phyloP scores from a whole-genome alignment of 1,140 invertebrate genomes.

The Papilio polyxenes region DNA sequence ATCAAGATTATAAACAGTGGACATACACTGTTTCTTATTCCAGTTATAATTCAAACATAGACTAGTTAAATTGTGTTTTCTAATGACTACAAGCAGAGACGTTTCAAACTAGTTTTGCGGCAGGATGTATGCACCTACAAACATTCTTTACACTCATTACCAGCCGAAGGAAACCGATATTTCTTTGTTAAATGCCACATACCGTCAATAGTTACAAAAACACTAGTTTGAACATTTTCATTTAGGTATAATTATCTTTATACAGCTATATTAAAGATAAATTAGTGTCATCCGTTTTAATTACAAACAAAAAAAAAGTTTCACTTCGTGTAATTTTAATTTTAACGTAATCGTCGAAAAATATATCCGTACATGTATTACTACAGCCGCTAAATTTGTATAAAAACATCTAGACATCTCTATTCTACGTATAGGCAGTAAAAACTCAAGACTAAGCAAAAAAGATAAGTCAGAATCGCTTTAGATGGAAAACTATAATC shows the following conservation, averaged over 20 bases:
- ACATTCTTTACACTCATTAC: background rate
- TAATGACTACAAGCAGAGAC: background rate
- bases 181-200: conserved; percentile 7
- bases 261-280: background rate
- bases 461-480: no score
- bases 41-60: no score
- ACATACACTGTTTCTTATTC: no score
- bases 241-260: background rate
- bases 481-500: no score
- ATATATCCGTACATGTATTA: no score
- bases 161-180: background rate
- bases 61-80: background rate
- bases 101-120: background rate
- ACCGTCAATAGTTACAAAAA: conserved; percentile 1
- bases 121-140: conserved; percentile 16
- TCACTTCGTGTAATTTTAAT: no score
- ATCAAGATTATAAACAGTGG: no score
- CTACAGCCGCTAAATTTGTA: no score
- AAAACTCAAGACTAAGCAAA: no score
- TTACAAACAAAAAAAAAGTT: background rate
- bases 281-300: background rate
- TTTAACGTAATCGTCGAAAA: no score
- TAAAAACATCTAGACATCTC: no score
- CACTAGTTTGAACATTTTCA: background rate
- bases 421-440: no score